Evolutionary conservation across 2,797 vertebrate genomes (phyloP).

Genomic region (Bucorvus abyssinicus): DNA sequence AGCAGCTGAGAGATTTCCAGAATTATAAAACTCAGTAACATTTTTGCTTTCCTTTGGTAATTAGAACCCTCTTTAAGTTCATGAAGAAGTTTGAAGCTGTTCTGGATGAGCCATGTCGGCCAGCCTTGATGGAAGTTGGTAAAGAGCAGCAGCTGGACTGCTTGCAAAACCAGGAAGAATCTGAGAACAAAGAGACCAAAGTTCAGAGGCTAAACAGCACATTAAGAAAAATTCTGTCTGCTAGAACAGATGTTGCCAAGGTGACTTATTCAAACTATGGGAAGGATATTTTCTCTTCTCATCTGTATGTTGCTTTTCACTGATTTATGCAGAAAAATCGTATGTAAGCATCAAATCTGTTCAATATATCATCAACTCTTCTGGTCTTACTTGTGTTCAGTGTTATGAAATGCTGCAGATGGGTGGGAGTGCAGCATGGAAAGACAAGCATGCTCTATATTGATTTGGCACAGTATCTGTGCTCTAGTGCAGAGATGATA

Average conservation of each 20-base stretch:
- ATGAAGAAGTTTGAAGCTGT: constrained; percentile 91
- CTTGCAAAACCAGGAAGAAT: constrained; percentile 68
- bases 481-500: not conserved
- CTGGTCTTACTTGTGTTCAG: not conserved
- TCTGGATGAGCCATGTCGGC: constrained; percentile 80
- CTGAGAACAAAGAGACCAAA: constrained; percentile 71
- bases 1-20: not conserved
- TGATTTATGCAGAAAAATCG: not conserved
- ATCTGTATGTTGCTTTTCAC: not conserved
- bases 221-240: constrained; percentile 77
- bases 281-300: not conserved
- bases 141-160: constrained; percentile 76
- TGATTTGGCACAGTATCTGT: not conserved
- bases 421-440: not conserved
- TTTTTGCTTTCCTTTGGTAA: not conserved
- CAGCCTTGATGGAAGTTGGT: constrained; percentile 84
- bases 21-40: not conserved
- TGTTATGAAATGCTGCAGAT: constrained; percentile 24
- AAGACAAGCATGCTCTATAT: not conserved
- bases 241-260: constrained; percentile 61
- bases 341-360: not conserved
- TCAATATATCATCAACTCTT: not conserved
- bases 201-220: constrained; percentile 79
- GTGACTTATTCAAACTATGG: constrained; percentile 24
- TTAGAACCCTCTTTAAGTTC: constrained; percentile 95